Percentiles rank a stretch among this genome's conserved stretches.
phyloP scores from a whole-genome alignment of 2,113 vertebrate species.

The Barbus barbus region DNA sequence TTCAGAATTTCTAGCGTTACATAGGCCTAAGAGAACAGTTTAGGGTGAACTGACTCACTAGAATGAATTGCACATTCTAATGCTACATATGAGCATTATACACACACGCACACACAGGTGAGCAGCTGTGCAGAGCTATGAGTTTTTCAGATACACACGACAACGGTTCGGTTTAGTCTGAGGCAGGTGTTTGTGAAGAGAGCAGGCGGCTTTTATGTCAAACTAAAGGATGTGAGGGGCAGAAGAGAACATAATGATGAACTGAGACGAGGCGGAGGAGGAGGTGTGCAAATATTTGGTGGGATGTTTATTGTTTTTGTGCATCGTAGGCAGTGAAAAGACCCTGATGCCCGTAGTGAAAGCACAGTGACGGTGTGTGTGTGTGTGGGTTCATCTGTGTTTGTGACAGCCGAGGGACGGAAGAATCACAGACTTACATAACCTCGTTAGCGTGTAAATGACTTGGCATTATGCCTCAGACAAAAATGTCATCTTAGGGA shows the following conservation, averaged over 20 bases:
- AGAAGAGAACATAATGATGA: conserved; percentile 1
- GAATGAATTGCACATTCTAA: background rate
- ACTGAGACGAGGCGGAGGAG: background rate
- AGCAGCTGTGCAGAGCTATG: background rate
- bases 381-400: background rate
- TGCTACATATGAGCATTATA: background rate
- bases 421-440: conserved; percentile 10
- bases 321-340: conserved; percentile 30
- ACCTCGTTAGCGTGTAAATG: conserved; percentile 5
- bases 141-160: background rate
- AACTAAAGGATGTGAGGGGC: conserved; percentile 23
- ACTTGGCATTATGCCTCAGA: conserved; percentile 7
- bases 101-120: conserved; percentile 1
- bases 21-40: background rate
- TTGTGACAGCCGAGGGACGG: background rate
- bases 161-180: background rate
- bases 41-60: background rate
- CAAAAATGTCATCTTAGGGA: conserved; percentile 23
- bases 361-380: background rate
- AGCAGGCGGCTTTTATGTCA: conserved; percentile 23
- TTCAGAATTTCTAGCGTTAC: background rate
- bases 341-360: background rate
- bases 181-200: background rate
- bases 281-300: background rate
- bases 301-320: conserved; percentile 37